Evolutionary conservation across 1,140 invertebrate genomes (phyloP).

Genomic region (Popillia japonica): DNA sequence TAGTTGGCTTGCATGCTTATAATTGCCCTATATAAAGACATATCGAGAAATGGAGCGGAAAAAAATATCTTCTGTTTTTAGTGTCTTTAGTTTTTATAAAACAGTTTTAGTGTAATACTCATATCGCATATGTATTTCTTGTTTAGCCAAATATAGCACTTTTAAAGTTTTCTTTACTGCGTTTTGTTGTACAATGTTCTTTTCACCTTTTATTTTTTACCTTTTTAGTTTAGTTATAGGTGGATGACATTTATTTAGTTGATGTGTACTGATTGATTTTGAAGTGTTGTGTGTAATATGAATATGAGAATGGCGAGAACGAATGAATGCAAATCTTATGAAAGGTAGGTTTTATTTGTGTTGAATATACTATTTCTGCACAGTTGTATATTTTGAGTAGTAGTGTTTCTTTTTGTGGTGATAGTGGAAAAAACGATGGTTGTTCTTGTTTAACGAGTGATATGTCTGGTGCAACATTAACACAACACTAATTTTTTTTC

Average conservation of each 20-base stretch:
- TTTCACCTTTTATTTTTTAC: not conserved
- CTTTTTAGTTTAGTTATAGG: not conserved
- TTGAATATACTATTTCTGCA: not conserved
- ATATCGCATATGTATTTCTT: constrained; percentile 24
- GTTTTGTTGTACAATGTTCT: constrained; percentile 7
- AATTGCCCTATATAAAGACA: not conserved
- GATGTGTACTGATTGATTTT: not conserved
- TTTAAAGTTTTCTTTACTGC: not conserved
- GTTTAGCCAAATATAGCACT: constrained; percentile 15
- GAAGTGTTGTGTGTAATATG: not conserved
- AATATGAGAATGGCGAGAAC: not conserved
- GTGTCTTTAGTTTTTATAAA: not conserved
- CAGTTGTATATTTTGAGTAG: not conserved
- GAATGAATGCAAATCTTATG: constrained; percentile 7
- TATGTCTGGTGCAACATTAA: not conserved
- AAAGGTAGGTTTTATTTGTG: constrained; percentile 16
- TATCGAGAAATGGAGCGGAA: not conserved
- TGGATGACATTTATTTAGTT: not conserved
- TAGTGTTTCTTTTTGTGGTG: not conserved
- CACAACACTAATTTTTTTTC: constrained; percentile 4
- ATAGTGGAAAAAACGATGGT: not conserved
- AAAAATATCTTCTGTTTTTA: constrained; percentile 12
- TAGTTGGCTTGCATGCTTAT: constrained; percentile 9
- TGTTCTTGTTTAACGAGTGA: not conserved
- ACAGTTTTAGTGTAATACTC: constrained; percentile 16